Base-by-base conservation (phyloP, 2,113 vertebrate species). In the Prolemur simus region DNA sequence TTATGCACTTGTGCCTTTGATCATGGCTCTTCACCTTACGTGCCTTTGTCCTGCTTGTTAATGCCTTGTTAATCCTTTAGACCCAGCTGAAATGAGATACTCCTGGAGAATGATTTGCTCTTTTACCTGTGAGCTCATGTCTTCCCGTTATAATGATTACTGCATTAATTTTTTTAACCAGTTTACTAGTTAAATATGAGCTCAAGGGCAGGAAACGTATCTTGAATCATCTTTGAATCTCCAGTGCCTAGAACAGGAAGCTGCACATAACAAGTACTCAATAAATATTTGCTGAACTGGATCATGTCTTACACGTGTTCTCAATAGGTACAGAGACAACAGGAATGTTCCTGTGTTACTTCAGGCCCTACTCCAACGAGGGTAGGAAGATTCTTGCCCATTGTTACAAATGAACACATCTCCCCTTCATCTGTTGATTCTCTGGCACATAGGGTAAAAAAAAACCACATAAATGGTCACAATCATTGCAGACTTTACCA, bases 151-250 rank as follows among this genome's bases (percentile, higher is more conserved):
- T 89, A 92, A 82, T 32, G 90, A 68, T 69, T 91, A 83, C 32
- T 32, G 11, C 54, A 88, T 93, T 84, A 82, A 27, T 76, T 60
- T 83, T 20, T 63, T 20, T 80, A 88, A 66, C 18, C n/a, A 92
- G 37, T 92, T 58, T 34, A 76, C 13, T n/a, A 80, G 34, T 73
- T 85, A 89, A 92, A 68, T 29, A 74, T 80, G 77, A 91, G 39
- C 95, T 93, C 54, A 81, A 94, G n/a, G 71, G 21, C 42, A 58
- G 81, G n/a, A 96, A 90, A 78, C 32, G 91, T n/a, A 91, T 78
- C 17, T 60, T 93, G 63, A 49, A 77, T 94, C 54, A 92, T 83
- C 56, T 96, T 68, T 84, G 52, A 91, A 71, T 45, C 42, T 39
- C 21, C 23, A 71, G 27, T 78, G 45, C 66, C 60, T 92, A 78